These are phyloP conservation scores for Brachyptera risi DNA, from an alignment of 2,888 invertebrate genomes.

Conservation along the genomic window DNA sequence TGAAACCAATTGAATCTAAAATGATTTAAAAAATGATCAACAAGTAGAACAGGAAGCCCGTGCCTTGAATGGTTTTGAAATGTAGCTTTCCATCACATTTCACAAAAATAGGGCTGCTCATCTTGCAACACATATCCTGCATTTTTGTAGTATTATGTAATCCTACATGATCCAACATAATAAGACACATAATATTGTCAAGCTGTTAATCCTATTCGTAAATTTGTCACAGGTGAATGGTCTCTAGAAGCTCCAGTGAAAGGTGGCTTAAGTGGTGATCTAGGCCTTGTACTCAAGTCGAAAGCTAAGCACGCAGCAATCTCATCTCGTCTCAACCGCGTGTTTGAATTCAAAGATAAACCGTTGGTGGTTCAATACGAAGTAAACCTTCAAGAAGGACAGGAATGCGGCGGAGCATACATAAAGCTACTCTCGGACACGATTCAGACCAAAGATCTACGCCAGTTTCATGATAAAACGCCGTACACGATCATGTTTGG, in stretches of 20 bases:
- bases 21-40: too few species aligned
- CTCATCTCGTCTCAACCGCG: constrained; percentile 67
- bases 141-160: too few species aligned
- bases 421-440: constrained; percentile 83
- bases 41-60: too few species aligned
- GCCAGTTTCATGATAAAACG: constrained; percentile 89
- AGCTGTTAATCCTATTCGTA: background rate
- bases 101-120: too few species aligned
- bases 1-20: too few species aligned
- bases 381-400: constrained; percentile 90
- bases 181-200: background rate
- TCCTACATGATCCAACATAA: constrained; percentile 6
- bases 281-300: constrained; percentile 84
- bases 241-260: constrained; percentile 70
- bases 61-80: too few species aligned
- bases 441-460: constrained; percentile 64
- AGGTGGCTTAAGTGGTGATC: constrained; percentile 76
- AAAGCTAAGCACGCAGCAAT: constrained; percentile 97
- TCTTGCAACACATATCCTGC: too few species aligned
- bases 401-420: constrained; percentile 98
- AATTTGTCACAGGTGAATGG: constrained; percentile 51
- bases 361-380: constrained; percentile 86
- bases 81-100: too few species aligned
- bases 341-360: constrained; percentile 71
- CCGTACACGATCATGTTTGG: constrained; percentile 99